phyloP scores from a whole-genome alignment of 2,888 invertebrate species.

The Gandaritis pyraliata region DNA sequence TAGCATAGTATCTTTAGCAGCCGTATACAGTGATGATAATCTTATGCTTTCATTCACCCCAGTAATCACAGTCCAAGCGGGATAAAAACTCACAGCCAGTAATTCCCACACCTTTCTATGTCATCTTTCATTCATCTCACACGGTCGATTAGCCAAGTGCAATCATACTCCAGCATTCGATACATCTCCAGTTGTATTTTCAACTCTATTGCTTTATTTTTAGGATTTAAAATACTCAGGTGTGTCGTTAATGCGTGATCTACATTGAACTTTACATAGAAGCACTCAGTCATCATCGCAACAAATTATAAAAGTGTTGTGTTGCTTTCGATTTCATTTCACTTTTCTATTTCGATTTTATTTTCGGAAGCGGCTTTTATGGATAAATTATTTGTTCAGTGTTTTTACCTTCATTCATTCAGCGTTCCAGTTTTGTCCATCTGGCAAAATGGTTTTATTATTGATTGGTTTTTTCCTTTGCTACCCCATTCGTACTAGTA shows the following conservation, averaged over 20 bases:
- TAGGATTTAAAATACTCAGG: conserved; percentile 19
- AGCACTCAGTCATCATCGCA: conserved; percentile 57
- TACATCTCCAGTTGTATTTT: conserved; percentile 9
- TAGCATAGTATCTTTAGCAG: not conserved
- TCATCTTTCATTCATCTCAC: conserved; percentile 37
- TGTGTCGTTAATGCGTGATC: conserved; percentile 25
- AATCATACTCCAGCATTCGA: conserved; percentile 25
- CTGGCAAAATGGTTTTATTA: no score
- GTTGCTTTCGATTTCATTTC: conserved; percentile 58
- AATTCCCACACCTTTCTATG: conserved; percentile 33
- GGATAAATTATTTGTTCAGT: conserved; percentile 13
- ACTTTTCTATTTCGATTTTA: conserved; percentile 57
- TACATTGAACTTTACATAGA: conserved; percentile 37
- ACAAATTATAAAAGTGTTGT: conserved; percentile 57
- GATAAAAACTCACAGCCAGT: conserved; percentile 15
- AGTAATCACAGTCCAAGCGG: conserved; percentile 13
- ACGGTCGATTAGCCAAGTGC: conserved; percentile 38
- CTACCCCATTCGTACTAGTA: no score
- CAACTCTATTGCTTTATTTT: conserved; percentile 9
- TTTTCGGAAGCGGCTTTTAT: conserved; percentile 29
- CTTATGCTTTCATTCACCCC: conserved; percentile 27
- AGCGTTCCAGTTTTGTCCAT: no score
- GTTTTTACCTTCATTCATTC: not conserved
- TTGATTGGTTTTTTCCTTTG: no score
- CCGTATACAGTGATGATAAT: not conserved